Evolutionary conservation across 2,113 vertebrate genomes (phyloP).

Genomic region (Macrotus californicus): DNA sequence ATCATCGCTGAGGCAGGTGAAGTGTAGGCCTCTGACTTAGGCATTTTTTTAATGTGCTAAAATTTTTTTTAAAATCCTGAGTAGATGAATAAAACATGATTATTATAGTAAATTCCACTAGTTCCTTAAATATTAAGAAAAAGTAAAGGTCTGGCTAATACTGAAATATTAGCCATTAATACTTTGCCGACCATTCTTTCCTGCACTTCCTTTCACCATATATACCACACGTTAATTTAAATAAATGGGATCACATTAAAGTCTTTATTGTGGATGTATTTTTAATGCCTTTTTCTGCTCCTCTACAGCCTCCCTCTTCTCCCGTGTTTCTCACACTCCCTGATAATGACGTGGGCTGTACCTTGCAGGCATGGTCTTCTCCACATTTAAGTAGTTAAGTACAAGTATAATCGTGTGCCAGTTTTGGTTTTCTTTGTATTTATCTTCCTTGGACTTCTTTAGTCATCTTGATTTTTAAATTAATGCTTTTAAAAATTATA

Average conservation of each 20-base stretch:
- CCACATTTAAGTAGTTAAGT: neutral
- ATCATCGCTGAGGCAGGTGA: neutral
- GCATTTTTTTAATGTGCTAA: neutral
- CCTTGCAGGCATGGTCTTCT: neutral
- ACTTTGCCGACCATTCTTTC: slow-evolving; percentile 19
- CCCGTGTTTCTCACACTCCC: too few relatives aligned
- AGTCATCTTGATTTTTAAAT: neutral
- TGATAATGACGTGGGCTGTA: neutral
- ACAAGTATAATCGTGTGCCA: neutral
- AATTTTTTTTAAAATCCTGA: neutral
- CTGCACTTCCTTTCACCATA: neutral
- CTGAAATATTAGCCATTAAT: slow-evolving; percentile 1
- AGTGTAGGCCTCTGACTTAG: neutral
- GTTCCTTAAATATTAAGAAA: slow-evolving; percentile 37
- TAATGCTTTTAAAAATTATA: neutral
- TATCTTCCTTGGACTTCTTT: neutral
- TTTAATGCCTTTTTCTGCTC: neutral
- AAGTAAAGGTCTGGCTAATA: slow-evolving; percentile 15
- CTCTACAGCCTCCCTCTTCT: neutral
- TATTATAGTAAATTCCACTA: slow-evolving; percentile 18
- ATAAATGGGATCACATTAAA: neutral
- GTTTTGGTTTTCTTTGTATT: neutral
- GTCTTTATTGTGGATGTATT: neutral
- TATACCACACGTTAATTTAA: neutral
- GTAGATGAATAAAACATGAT: slow-evolving; percentile 38